Conservation (phyloP, 2,113 vertebrate species). For the Aplodontia rufa region DNA sequence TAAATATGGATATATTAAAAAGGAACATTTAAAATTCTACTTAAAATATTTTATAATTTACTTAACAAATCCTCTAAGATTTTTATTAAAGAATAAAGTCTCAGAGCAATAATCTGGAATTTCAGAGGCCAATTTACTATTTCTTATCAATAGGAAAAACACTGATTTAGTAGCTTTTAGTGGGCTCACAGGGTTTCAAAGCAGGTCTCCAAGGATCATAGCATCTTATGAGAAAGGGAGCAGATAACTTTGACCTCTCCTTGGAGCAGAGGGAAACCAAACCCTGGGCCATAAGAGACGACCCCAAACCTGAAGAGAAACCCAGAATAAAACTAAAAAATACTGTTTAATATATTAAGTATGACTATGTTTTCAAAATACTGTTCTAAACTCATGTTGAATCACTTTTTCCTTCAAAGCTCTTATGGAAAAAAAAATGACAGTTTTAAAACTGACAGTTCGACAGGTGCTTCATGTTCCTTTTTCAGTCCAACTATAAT, state of each 20-base stretch:
- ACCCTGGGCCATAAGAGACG: background rate
- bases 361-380: background rate
- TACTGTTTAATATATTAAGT: background rate
- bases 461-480: constrained; percentile 70
- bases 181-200: background rate
- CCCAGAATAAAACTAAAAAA: background rate
- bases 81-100: background rate
- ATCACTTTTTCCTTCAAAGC: constrained; percentile 56
- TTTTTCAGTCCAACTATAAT: accelerated
- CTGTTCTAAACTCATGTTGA: background rate
- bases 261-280: background rate
- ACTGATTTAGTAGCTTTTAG: background rate
- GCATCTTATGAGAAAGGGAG: background rate
- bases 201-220: background rate
- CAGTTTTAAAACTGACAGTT: accelerated
- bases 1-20: background rate
- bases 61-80: background rate
- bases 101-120: background rate
- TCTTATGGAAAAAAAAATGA: accelerated
- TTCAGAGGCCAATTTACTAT: background rate
- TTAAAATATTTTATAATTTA: background rate
- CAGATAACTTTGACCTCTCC: background rate
- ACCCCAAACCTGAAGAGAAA: background rate
- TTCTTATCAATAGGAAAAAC: background rate
- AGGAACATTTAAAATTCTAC: background rate